These are phyloP conservation scores for Phthorimaea operculella DNA, from an alignment of 1,140 invertebrate species.

Conservation along the genomic window DNA sequence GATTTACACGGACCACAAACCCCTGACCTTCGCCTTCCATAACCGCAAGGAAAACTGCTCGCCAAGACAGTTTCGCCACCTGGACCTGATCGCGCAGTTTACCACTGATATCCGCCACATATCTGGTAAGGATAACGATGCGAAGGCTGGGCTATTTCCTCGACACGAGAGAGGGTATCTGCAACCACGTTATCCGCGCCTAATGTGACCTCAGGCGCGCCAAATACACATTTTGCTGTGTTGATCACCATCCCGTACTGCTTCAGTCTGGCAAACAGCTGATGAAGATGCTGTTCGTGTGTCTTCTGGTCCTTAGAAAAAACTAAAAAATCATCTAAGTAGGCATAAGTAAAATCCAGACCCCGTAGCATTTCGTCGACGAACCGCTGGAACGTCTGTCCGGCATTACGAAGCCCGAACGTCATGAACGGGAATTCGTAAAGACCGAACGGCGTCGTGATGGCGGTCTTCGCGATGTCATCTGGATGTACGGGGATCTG, in stretches of 20 bases:
- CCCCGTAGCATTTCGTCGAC: conserved; percentile 51
- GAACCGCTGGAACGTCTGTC: conserved; percentile 60
- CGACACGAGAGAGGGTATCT: conserved; percentile 10
- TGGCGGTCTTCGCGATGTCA: conserved; percentile 43
- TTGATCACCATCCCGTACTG: conserved; percentile 31
- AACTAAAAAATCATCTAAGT: conserved; percentile 70
- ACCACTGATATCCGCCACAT: too few species aligned
- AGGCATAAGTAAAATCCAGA: conserved; percentile 41
- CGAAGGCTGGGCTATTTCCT: not conserved
- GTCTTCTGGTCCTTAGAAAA: conserved; percentile 32
- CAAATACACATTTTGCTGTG: conserved; percentile 14
- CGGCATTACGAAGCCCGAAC: conserved; percentile 48
- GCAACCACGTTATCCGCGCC: conserved; percentile 42
- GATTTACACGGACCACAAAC: too few species aligned
- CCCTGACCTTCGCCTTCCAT: too few species aligned
- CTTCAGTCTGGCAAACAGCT: conserved; percentile 20
- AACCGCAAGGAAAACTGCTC: too few species aligned
- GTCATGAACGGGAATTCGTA: conserved; percentile 48
- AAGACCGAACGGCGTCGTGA: conserved; percentile 26
- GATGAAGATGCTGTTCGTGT: conserved; percentile 24
- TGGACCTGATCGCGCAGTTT: too few species aligned
- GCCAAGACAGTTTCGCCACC: too few species aligned
- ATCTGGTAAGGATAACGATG: too few species aligned
- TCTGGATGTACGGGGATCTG: conserved; percentile 42
- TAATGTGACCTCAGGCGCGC: not conserved